Base-by-base conservation (phyloP, 1,140 invertebrate species). In the Bombus terrestris region DNA sequence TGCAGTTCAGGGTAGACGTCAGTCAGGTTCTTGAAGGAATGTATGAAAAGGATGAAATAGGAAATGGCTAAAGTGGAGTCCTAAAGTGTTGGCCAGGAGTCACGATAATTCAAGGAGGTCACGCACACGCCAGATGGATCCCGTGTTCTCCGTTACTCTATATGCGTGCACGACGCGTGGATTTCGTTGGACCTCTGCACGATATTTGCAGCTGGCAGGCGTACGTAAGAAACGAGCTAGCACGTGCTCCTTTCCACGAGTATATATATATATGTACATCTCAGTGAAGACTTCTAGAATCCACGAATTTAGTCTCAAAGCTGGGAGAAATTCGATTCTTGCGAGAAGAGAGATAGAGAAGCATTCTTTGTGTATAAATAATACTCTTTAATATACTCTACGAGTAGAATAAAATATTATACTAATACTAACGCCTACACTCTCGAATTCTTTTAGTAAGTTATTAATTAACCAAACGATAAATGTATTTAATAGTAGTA, bases 61-160 rank as follows among this genome's bases (percentile, higher is more conserved):
- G 76, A 88, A 83, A 82, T 64, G 76, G 71, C 47, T 22, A 68
- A 71, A 79, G 79, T 66, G 47, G 76, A 69, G 76, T 57, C 32
- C 4, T 53, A 59, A 35, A 47, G 76, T 35, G 66, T 79, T 28
- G 57, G 9, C 62, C 12, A 28, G 68, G 66, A 41, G 76, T 87
- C 86, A 80, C 81, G 92, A 93, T 95, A 94, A 95, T 95, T 94
- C 92, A 90, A 91, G 91, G 92, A 94, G 94, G 93, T 94, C 94
- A 95, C 94, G 94, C 93, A 94, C 92, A 92, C 92, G 93, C 94
- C 94, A 95, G 94, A 95, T 95, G 94, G 94, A 92, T 92, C 81
- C 86, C 93, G 92, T 90, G 91, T 81, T 88, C 73, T 88, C 53
- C 59, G 39, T 35, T 73, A 39, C 75, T 78, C 57, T 86, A 73